Conservation (phyloP, 1,140 invertebrate species). For the Leptoteleia sp. region DNA sequence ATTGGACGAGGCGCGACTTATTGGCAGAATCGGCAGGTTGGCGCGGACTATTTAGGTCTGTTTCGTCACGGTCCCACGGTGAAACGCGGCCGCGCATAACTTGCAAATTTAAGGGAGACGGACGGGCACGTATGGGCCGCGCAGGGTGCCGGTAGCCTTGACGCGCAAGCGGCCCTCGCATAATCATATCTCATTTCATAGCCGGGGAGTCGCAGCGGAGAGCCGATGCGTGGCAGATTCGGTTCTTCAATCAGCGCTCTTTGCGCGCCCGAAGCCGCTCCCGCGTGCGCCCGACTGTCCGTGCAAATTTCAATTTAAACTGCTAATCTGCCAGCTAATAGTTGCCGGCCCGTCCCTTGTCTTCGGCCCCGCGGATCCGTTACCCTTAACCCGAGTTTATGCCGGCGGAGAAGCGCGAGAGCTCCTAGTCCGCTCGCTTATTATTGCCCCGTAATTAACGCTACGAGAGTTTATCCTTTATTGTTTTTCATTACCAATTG, state of each 20-base stretch:
- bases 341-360: conserved; percentile 66
- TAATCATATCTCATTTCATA: conserved; percentile 80
- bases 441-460: too few species aligned
- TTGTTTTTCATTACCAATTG: too few species aligned
- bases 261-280: conserved; percentile 69
- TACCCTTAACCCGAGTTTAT: conserved; percentile 54
- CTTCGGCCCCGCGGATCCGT: conserved; percentile 33
- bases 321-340: conserved; percentile 82
- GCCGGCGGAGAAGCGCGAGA: conserved; percentile 14
- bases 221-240: conserved; percentile 79
- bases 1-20: conserved; percentile 38
- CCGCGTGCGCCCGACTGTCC: conserved; percentile 77
- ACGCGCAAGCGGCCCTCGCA: conserved; percentile 67
- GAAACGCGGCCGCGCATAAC: conserved; percentile 73
- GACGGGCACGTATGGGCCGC: too few species aligned
- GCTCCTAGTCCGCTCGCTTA: conserved; percentile 16
- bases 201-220: conserved; percentile 63
- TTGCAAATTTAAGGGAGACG: conserved; percentile 77
- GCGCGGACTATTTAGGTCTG: conserved; percentile 52
- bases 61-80: conserved; percentile 67
- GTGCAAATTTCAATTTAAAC: conserved; percentile 82
- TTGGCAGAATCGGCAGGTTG: conserved; percentile 54
- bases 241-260: conserved; percentile 76
- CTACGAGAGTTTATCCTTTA: too few species aligned
- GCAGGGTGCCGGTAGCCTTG: conserved; percentile 61